Evolutionary conservation across 2,797 vertebrate genomes (phyloP), one percentile per base, ranked within the genome.

Genomic region (Takifugu ocellatus): DNA sequence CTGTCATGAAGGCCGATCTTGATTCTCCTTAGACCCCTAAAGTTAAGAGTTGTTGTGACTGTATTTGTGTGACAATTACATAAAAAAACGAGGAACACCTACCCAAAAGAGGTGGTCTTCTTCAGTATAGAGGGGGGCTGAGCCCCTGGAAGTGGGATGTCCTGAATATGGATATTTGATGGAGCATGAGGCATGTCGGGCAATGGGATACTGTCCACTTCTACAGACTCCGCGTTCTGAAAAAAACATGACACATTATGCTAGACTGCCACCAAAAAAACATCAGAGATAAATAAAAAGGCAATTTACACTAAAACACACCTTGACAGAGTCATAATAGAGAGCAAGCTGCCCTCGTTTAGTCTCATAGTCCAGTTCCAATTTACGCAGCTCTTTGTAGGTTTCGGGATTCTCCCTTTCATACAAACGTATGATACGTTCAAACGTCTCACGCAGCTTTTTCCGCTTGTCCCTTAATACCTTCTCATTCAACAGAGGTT

Each of bases 101-200:
- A 99, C 97, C 96, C 93, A 70, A 98, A 97, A 1, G 92, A 73
- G 16, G 94, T 92, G 52, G 85, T 93, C 66, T 99, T 99, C 88
- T 99, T 99, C 25, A 98, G 90, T 54, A 99, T 99, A 42, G 97
- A 99, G 17, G 96, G 96, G 3, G 97, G 97, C 25, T 99, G 97
- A 16, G 96, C 94, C 25, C 97, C 96, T 25, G 97, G 97, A 57
- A 98, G 87, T 0, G 97, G 97, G 78, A 99, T 99, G 76, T 99
- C 97, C 79, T 98, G 96, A 79, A 99, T 97, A 51, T 97, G 90
- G 72, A 99, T 98, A 74, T 95, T 99, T 72, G 97, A 99, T 3
- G 97, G 97, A 12, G 97, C 97, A 1, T 99, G 97, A 0, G 97
- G 97, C 96, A 99, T 96, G 61, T 99, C 97, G 51, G 97, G 97